These are phyloP conservation scores for Tetraneura akinire DNA, from an alignment of 1,140 invertebrate species.

Conservation along the genomic window DNA sequence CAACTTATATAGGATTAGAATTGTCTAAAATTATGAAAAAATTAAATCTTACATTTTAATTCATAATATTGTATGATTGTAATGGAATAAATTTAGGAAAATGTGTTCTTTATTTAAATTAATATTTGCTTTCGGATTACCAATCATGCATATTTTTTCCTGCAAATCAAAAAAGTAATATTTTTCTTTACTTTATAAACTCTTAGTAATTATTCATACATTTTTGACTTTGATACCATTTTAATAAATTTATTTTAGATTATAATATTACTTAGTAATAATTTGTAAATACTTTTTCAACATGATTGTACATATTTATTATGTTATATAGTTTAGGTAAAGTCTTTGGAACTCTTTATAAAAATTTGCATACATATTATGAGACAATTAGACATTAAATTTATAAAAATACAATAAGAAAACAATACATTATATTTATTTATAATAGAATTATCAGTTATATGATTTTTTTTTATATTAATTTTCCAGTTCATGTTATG, in stretches of 20 bases:
- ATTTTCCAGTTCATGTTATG: neutral
- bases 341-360: constrained; percentile 34
- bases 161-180: neutral
- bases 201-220: neutral
- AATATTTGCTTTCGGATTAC: neutral
- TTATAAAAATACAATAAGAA: neutral
- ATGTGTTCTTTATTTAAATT: constrained; percentile 38
- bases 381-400: neutral
- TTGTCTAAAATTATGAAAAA: neutral
- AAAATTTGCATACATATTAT: neutral
- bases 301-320: constrained; percentile 30
- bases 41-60: constrained; percentile 23
- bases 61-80: constrained; percentile 10
- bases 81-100: constrained; percentile 7
- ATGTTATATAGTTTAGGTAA: constrained; percentile 13
- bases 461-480: neutral
- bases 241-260: constrained; percentile 35
- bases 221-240: constrained; percentile 28
- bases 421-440: neutral
- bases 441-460: neutral
- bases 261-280: constrained; percentile 18
- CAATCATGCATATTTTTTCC: constrained; percentile 27
- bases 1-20: neutral
- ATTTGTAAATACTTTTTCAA: constrained; percentile 40
- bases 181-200: constrained; percentile 27